Conservation (phyloP, 92 coral and sea anemone species). For the Epizoanthus ramosus region DNA sequence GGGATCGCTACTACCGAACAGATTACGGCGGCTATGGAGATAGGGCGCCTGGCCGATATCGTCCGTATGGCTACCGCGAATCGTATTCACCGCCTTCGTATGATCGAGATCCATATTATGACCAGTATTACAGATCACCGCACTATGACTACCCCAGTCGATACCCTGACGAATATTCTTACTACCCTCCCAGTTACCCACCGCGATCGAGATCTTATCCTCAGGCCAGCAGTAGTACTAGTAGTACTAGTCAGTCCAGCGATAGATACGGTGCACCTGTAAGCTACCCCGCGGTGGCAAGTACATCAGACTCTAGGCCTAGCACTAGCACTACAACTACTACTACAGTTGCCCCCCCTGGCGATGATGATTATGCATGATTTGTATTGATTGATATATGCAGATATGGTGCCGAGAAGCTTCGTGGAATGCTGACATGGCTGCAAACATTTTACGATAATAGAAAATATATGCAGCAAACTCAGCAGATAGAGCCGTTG, state of each 20-base stretch:
- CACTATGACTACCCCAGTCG: conserved; percentile 14
- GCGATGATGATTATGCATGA: neutral
- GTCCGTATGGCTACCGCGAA: conserved; percentile 33
- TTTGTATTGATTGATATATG: neutral
- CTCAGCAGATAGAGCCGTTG: too few species aligned
- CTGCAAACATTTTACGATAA: too few species aligned
- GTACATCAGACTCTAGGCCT: neutral
- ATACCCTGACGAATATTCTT: conserved; percentile 12
- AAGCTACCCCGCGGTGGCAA: conserved; percentile 30
- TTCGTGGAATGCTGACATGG: neutral
- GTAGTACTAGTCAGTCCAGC: neutral
- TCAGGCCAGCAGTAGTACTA: conserved; percentile 16
- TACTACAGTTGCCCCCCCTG: neutral
- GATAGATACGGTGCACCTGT: conserved; percentile 27
- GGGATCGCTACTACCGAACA: conserved; percentile 9
- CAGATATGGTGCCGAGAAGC: neutral
- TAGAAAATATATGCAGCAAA: too few species aligned
- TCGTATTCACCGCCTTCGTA: conserved; percentile 11
- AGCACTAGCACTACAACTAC: neutral
- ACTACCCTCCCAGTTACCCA: neutral
- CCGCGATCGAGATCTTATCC: conserved; percentile 26
- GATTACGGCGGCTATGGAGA: neutral
- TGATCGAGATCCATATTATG: conserved; percentile 29
- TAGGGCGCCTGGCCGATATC: conserved; percentile 15
- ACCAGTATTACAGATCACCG: conserved; percentile 26